A percentile compares a stretch with the other conserved stretches of the same genome.
Evolutionary conservation across 1,140 invertebrate genomes (phyloP).

Genomic region (Nautilus pompilius): DNA sequence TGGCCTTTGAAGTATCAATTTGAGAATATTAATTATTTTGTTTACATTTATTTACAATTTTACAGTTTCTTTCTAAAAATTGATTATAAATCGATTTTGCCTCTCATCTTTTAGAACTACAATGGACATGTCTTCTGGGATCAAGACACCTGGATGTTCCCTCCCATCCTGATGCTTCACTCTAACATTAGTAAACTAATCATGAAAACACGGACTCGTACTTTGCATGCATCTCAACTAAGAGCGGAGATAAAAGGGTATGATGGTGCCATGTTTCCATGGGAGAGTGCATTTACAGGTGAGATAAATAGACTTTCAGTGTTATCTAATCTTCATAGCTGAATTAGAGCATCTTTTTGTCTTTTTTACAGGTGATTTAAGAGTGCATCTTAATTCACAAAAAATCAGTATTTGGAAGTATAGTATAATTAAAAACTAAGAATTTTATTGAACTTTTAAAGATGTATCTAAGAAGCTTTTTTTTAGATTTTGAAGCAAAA

Average conservation of each 20-base stretch:
- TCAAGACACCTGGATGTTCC: conserved; percentile 59
- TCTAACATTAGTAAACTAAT: conserved; percentile 38
- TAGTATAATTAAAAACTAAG: no score
- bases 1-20: no score
- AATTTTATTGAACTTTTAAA: no score
- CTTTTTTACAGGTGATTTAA: neutral
- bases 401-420: no score
- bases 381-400: no score
- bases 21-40: no score
- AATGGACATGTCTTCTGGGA: conserved; percentile 59
- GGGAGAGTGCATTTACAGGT: conserved; percentile 57
- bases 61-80: neutral
- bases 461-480: no score
- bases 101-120: conserved; percentile 38
- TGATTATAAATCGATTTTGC: neutral
- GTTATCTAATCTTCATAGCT: neutral
- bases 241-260: conserved; percentile 44
- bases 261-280: conserved; percentile 53
- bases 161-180: conserved; percentile 51
- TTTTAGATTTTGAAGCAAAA: no score
- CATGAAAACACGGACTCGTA: conserved; percentile 40
- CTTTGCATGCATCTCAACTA: conserved; percentile 40
- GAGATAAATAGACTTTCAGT: neutral
- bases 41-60: neutral
- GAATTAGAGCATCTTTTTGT: neutral